Evolutionary conservation across 2,888 invertebrate genomes (phyloP), one percentile per base, ranked within the genome.

Genomic region (Saturnia pavonia): DNA sequence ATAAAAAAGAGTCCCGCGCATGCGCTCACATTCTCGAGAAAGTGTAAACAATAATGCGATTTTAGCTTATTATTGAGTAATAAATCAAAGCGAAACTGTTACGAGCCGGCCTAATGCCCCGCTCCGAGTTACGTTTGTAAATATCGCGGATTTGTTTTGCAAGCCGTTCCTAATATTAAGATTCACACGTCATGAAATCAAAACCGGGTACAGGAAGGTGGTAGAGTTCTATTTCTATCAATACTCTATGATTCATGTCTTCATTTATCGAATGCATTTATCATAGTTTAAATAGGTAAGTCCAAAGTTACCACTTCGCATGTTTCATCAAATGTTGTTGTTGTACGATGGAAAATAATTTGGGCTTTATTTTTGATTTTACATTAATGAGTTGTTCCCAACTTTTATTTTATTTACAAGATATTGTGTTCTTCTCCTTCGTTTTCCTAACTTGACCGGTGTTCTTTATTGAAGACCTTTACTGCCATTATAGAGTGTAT

Each of bases 151-250:
- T n/a, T 34, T 65, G 65, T 65, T 65, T 19, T 65, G 40, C 34
- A n/a, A 65, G 14, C n/a, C n/a, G 65, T 65, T 65, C 65, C 65
- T 65, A 65, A 65, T 65, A 65, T 65, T 65, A 65, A 65, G 65
- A 60, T 65, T 65, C 40, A 19, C 40, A 65, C 65, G 65, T 65
- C 65, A 65, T 65, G 65, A 65, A 65, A 40, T 40, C 65, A 65
- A 40, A 40, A 4, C 57, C 34, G 34, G 57, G 12, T 25, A 60
- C 40, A 22, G 43, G 57, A 40, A 67, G 69, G 73, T 84, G 88
- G 51, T 14, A 67, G 42, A 69, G 12, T 54, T 67, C 65, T 67
- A 67, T 60, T 60, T 60, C 57, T 27, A 27, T 60, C 57, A 60
- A 60, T 27, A 14, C 19, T 34, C 65, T 40, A 34, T 34, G 16